Evolutionary conservation across 2,113 vertebrate genomes (phyloP).

Genomic region (Ramphastos sulfuratus): DNA sequence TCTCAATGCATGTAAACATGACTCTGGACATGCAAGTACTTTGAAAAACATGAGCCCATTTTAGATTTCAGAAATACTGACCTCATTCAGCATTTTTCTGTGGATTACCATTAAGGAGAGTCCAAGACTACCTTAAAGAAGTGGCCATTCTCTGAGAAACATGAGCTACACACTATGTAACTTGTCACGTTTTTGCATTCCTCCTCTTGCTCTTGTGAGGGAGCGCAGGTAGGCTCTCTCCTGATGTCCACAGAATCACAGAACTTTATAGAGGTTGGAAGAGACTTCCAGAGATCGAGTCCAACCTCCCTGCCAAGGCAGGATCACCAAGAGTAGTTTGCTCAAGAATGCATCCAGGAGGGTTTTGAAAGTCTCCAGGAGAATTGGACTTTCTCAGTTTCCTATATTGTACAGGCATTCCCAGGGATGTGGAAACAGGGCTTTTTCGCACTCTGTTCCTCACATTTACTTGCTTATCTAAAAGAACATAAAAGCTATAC

Average conservation of each 20-base stretch:
- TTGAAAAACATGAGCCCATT: neutral
- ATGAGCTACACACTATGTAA: neutral
- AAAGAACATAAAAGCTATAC: neutral
- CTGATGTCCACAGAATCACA: neutral
- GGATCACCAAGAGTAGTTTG: no score
- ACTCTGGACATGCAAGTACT: neutral
- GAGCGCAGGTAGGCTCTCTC: neutral
- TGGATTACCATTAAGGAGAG: neutral
- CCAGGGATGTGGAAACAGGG: neutral
- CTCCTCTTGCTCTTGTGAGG: rapidly evolving
- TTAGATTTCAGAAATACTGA: neutral
- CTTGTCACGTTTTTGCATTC: neutral
- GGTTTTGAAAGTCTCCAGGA: neutral
- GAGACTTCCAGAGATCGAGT: no score
- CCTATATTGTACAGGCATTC: neutral
- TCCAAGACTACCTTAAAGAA: neutral
- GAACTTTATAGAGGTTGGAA: no score
- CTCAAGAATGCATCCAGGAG: no score
- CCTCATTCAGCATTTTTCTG: neutral
- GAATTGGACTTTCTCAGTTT: neutral
- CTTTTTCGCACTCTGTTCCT: neutral
- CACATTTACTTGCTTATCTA: neutral
- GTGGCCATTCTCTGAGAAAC: neutral
- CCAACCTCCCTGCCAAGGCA: no score
- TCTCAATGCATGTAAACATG: neutral